Evolutionary conservation across 35 echinoderm and acorn worm species (phyloP), one percentile per base, ranked within the genome.

Genomic region (Antedon bifida): DNA sequence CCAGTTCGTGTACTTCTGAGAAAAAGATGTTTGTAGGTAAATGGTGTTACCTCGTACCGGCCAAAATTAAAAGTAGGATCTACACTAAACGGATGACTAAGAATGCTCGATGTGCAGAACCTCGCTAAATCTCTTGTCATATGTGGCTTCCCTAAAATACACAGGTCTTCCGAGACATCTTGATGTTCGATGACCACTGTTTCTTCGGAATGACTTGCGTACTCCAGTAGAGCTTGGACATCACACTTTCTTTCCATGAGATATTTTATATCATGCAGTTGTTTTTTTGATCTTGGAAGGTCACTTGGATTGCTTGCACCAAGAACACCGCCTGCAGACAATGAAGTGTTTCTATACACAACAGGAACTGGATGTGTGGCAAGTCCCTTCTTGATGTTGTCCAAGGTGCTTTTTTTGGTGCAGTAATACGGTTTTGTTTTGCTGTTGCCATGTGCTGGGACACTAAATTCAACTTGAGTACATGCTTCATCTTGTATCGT

Each of bases 31-130:
- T 33, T 51, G 75, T 89, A 89, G 36, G 88, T 89, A 34, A 84
- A 51, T 78, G 87, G 87, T 0, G 81, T 89, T 21, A 83, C 80
- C 33, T 89, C 87, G 78, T 32, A 89, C 51, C 32, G 23, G 34
- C 87, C 87, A 55, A 89, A 83, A 16, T 89, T 55, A 78, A 84
- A 89, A 28, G 87, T 89, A 3, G 87, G 87, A 39, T 89, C 87
- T 14, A 89, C 75, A 56, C 87, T 89, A 28, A 89, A 19, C 5
- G 82, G 87, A 35, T 83, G 46, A 83, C 2, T 83, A 3, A 2
- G 73, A 33, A 74, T 79, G 1, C 0, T 30, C 28, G 81, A 34
- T 16, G 34, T 56, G 46, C 87, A 84, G 31, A 89, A 89, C 34
- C 87, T 81, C 7, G 34, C 0, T 0, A 89, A 0, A 34, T 89